A percentile compares a stretch with the other conserved stretches of the same genome.
These are phyloP conservation scores for Nannospalax galili DNA, from an alignment of 2,113 vertebrate genomes.

Conservation along the genomic window DNA sequence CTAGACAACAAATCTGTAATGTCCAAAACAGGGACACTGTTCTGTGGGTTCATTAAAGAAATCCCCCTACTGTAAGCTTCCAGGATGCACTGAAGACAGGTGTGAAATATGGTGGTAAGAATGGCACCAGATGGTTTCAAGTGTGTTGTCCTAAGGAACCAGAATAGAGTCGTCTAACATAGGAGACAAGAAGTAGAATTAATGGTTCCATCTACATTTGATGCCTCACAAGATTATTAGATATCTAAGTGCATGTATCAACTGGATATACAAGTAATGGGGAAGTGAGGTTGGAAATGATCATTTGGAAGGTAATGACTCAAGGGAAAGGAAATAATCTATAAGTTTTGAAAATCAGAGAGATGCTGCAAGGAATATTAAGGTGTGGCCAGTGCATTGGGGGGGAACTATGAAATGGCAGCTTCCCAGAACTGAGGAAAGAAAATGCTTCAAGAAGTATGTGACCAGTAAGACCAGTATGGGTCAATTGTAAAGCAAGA, in stretches of 20 bases:
- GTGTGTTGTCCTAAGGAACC: background rate
- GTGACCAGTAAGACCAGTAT: background rate
- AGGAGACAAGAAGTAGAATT: background rate
- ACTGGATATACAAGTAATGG: background rate
- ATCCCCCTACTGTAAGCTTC: background rate
- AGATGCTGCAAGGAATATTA: background rate
- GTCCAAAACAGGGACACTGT: background rate
- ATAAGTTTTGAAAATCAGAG: background rate
- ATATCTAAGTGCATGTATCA: background rate
- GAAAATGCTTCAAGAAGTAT: background rate
- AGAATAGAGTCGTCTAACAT: background rate
- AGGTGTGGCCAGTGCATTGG: background rate
- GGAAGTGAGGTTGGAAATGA: background rate
- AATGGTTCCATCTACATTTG: constrained; percentile 1
- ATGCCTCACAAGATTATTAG: background rate
- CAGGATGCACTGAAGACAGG: background rate
- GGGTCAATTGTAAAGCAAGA: background rate
- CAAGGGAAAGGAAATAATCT: constrained; percentile 28
- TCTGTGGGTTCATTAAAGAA: background rate
- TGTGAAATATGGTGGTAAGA: background rate
- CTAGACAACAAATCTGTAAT: background rate
- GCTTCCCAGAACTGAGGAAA: background rate
- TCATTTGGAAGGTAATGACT: background rate
- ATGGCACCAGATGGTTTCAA: background rate
- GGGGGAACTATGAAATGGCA: background rate